Base-by-base conservation (phyloP, 2,888 invertebrate species). In the Acrobasis suavella region DNA sequence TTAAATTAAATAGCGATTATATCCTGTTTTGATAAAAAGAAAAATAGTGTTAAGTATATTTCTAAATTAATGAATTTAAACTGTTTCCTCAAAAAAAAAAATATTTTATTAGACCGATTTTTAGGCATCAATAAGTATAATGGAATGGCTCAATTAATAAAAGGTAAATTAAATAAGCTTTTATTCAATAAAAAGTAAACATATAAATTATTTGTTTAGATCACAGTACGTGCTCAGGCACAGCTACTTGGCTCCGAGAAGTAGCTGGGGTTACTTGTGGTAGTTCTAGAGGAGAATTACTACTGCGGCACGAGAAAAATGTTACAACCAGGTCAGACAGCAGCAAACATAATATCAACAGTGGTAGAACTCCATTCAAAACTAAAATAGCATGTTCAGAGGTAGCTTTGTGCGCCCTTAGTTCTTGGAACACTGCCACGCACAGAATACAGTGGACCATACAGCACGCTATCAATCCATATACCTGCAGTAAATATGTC, bases 281-380 rank as follows among this genome's bases (percentile, higher is more conserved):
- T 17, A 69, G 63, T n/a, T 67, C 60, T 22, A 74, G 69, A 2
- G 72, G 69, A 2, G 72, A 62, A 12, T 70, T 60, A 6, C 62
- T 67, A 32, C 75, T 67, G 10, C 83, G 81, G 60, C 67, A 71
- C 1, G 82, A 74, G 65, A 88, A 81, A 59, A 83, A 64, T n/a
- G 81, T 68, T 14, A 83, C 65, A 17, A 83, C 72, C 2, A 89
- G 71, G 65, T 90, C 88, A n/a, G 80, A 76, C 17, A 86, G 60
- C 58, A 89, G 50, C 46, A 87, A 61, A 10, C 83, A 64, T 66
- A 80, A 74, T 54, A 76, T 80, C 2, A 89, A 71, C 74, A 89
- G 77, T 6, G 90, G 89, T 9, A 90, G 65, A 12, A 91, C 68
- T 16, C 83, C 88, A 69, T 89, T 85, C 22, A 91, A 65, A 10